A percentile compares a stretch with the other conserved stretches of the same genome.
Evolutionary conservation across 2,113 vertebrate genomes (phyloP).

Genomic region (Forbesichthys papilliferus): DNA sequence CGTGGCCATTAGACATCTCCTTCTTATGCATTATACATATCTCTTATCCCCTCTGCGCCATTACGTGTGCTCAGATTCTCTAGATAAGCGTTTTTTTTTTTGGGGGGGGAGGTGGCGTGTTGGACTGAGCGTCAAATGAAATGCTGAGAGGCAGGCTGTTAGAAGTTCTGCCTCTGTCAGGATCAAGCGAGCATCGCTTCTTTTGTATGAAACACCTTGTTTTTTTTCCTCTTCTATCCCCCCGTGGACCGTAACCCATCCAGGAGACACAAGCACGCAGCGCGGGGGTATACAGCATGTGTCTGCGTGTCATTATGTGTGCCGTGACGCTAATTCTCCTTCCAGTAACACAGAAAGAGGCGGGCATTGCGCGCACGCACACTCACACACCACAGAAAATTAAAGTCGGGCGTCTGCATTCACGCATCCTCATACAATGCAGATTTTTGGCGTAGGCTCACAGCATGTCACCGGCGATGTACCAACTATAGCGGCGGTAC

Average conservation of each 20-base stretch:
- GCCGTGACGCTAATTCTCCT: too few relatives aligned
- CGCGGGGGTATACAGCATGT: too few relatives aligned
- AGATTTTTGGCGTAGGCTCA: slow-evolving; percentile 35
- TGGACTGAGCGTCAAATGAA: slow-evolving; percentile 62
- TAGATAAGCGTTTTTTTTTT: slow-evolving; percentile 69
- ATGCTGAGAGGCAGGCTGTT: slow-evolving; percentile 61
- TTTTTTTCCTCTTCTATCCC: too few relatives aligned
- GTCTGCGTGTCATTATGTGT: too few relatives aligned
- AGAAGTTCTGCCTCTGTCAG: slow-evolving; percentile 46
- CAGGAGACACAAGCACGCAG: not conserved
- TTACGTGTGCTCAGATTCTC: slow-evolving; percentile 69
- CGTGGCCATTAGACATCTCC: slow-evolving; percentile 65
- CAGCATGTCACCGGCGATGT: slow-evolving; percentile 36
- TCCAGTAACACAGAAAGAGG: not conserved
- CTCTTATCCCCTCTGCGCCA: slow-evolving; percentile 59
- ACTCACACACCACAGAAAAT: not conserved
- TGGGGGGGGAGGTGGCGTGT: not conserved
- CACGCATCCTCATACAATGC: slow-evolving; percentile 18
- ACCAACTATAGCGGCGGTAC: slow-evolving; percentile 10
- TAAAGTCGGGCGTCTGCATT: not conserved
- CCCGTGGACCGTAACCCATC: not conserved
- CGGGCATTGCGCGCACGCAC: not conserved
- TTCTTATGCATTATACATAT: slow-evolving; percentile 72
- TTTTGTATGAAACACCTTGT: slow-evolving; percentile 12
- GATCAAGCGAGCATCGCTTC: slow-evolving; percentile 38